Conservation (phyloP, 2,888 invertebrate species). For the Timema cristinae region DNA sequence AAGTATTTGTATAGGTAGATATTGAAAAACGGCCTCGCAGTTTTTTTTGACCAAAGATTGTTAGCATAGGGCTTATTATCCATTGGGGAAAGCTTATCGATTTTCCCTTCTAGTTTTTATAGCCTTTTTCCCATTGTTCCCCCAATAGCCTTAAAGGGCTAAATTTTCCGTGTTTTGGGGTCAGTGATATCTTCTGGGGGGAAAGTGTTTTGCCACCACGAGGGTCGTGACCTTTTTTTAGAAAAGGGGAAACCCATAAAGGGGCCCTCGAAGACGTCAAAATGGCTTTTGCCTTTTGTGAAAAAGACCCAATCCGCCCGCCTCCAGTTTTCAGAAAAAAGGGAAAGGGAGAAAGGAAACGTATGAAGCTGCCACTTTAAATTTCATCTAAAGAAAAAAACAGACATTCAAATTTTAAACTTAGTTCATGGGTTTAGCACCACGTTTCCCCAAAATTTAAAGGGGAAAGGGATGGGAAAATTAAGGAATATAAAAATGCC, state of each 20-base stretch:
- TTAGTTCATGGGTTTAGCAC: no score
- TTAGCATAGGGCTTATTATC: neutral
- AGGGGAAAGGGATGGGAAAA: no score
- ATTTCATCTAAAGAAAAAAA: no score
- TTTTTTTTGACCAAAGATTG: neutral
- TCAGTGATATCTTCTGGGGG: conserved; percentile 8
- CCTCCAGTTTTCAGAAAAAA: neutral
- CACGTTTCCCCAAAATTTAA: no score
- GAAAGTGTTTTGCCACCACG: conserved; percentile 24
- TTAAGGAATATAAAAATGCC: no score
- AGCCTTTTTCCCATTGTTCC: neutral
- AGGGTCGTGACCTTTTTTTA: conserved; percentile 21
- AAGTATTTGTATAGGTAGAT: neutral
- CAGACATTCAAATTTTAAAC: no score
- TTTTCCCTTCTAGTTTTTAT: neutral
- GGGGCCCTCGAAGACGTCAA: conserved; percentile 25
- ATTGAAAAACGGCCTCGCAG: neutral
- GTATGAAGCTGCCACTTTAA: no score
- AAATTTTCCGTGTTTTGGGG: conserved; percentile 26
- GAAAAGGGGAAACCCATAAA: conserved; percentile 20
- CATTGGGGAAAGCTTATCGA: neutral
- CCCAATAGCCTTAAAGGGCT: conserved; percentile 18
- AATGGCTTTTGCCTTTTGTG: conserved; percentile 27
- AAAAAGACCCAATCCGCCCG: conserved; percentile 22
- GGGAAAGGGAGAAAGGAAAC: no score